A percentile compares a stretch with the other conserved stretches of the same genome.
phyloP scores from a whole-genome alignment of 2,113 vertebrate species.

The Centrocercus urophasianus region DNA sequence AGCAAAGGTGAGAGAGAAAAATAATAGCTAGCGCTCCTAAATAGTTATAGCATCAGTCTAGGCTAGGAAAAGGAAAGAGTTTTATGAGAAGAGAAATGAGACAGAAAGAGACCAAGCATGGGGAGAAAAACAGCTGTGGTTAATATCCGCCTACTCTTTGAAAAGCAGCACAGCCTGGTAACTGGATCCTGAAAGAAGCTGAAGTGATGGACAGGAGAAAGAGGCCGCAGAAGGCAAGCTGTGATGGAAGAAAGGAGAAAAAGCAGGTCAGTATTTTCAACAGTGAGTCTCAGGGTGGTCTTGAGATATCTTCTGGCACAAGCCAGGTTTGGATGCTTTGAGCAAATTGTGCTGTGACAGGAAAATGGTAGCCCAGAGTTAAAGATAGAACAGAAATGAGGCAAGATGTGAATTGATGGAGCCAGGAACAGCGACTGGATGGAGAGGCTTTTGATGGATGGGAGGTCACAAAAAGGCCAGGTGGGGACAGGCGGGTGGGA shows the following conservation, averaged over 20 bases:
- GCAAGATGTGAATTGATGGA: neutral
- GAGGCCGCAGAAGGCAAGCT: neutral
- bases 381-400: neutral
- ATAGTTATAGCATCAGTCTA: neutral
- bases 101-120: neutral
- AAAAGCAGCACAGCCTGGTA: neutral
- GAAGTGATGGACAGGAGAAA: neutral
- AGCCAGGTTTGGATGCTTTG: neutral
- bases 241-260: neutral
- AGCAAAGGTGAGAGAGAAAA: neutral
- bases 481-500: neutral
- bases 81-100: neutral
- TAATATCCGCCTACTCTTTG: neutral
- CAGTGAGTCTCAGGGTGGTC: rapidly evolving
- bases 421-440: neutral
- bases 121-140: neutral
- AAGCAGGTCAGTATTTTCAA: conserved; percentile 11
- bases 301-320: neutral
- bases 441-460: neutral
- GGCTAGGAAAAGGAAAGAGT: neutral
- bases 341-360: neutral
- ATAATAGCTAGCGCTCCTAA: neutral
- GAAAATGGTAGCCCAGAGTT: neutral
- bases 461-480: conserved; percentile 42
- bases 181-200: neutral